Base-by-base conservation (phyloP, 1,140 invertebrate species). In the Drosophila mayri region DNA sequence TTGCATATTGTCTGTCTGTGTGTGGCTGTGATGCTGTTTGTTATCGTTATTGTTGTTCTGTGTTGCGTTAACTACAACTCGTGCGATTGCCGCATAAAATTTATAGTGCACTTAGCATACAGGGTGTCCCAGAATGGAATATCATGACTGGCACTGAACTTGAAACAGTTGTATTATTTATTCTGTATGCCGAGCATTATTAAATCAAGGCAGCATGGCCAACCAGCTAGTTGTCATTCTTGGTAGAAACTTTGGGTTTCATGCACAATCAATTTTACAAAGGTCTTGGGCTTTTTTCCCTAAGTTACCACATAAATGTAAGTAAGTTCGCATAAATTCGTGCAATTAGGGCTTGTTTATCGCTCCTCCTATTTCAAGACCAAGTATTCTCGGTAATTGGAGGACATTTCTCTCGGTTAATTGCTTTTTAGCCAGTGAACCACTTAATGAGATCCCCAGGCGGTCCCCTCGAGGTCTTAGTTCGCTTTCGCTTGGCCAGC, bases 41-140 rank as follows among this genome's bases (percentile, higher is more conserved):
- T 60, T 77, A 38, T 63, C 59, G 40, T 64, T 83, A 58, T 68
- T 83, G 44, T 70, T 66, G 54, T 65, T 83, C 76, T 77, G 44
- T 61, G 78, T 64, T 75, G 80, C 76, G 58, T 77, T 87, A 88
- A 87, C 88, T 87, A 67, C 84, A 88, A 88, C 83, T 79, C 49
- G 64, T 61, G 49, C 55, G 49, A 55, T 63, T 79, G 60, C 60
- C 61, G 84, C 67, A 79, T 88, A 76, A 74, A 88, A 73, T 82
- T 52, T 55, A 52, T 41, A 70, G 47, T 43, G 38, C 58, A 81
- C 63, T 59, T 77, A 64, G 49, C 46, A 66, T 79, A 86, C 65
- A 86, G 79, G 79, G 79, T 86, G 79, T 47, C 40, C 14, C 57
- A 61, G 32, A 62, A 18, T 54, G 47, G 22, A 20, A 43, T 9